Base-by-base conservation (phyloP, 1,140 invertebrate species). In the Pygmarrhopalites habei region DNA sequence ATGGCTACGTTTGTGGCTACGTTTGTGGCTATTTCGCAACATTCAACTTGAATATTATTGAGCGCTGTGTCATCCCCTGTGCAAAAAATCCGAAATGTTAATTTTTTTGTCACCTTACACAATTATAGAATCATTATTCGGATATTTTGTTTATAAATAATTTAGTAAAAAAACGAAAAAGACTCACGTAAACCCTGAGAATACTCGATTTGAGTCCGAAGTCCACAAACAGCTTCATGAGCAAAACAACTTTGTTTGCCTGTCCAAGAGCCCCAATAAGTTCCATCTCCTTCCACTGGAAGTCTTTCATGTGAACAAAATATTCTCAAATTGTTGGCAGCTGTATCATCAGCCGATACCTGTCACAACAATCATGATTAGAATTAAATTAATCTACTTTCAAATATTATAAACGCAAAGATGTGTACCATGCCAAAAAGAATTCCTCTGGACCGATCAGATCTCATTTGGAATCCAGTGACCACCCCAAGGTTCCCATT, bases 171-270 rank as follows among this genome's bases (percentile, higher is more conserved):
- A 35, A 35, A 35, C 5, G 5, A 35, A 35, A 35, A 35, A 7
- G 23, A 62, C 39, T 61, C 59, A 64, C 64, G 30, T 21, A 26
- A 35, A 47, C 62, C 65, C 57, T 63, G 58, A 51, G 60, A 62
- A 17, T 52, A 15, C 46, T 69, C 58, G 2, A 69, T 57, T 65
- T 69, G 67, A 21, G 63, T 65, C 52, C 39, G 17, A 21, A 69
- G 23, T 2, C 55, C 67, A 46, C 67, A 69, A 30, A 69, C 29
- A 7, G 63, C 59, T 28, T 65, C 47, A 21, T 58, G 29, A 32
- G 46, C 51, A 21, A 19, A 46, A 29, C 66, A 68, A 28, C 52
- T 44, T 29, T 53, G 47, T 5, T 52, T n/a, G 25, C 21, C 41
- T 0, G 64, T 64, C 68, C 68, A 70, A 4, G 56, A 21, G 28